These are phyloP conservation scores for Pantherophis vulpinus DNA, from an alignment of 2,797 vertebrate genomes.

Conservation along the genomic window DNA sequence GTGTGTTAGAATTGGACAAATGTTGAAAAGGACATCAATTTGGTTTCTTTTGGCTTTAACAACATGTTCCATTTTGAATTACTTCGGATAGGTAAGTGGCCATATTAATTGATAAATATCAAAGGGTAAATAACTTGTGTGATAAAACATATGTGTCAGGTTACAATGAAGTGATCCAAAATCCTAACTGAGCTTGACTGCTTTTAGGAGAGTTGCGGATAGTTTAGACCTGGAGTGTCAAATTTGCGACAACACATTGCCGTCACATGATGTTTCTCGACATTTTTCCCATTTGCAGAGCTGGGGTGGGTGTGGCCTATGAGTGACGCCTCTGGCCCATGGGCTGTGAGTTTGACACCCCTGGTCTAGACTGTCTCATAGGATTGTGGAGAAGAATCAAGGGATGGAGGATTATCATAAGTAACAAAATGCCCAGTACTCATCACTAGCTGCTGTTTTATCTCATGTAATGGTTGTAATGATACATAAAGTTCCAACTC, in stretches of 20 bases:
- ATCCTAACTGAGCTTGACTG: neutral
- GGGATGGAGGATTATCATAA: neutral
- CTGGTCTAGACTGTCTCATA: neutral
- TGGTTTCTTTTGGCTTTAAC: neutral
- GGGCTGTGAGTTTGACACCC: too few relatives aligned
- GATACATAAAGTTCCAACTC: neutral
- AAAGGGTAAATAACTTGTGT: neutral
- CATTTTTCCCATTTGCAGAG: too few relatives aligned
- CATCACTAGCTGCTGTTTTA: neutral
- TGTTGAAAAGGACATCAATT: neutral
- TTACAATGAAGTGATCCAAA: neutral
- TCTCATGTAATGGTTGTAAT: neutral
- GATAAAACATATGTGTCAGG: neutral
- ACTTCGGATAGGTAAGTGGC: neutral
- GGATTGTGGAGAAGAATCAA: neutral
- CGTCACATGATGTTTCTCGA: too few relatives aligned
- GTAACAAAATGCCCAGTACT: neutral
- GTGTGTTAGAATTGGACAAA: neutral
- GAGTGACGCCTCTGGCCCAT: accelerated
- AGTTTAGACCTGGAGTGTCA: neutral
- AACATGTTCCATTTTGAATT: neutral
- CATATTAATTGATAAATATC: neutral
- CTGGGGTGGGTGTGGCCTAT: too few relatives aligned
- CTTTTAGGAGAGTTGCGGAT: neutral
- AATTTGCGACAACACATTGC: too few relatives aligned